Base-by-base conservation (phyloP, 1,140 invertebrate genomes). In the Leptinotarsa defecta region DNA sequence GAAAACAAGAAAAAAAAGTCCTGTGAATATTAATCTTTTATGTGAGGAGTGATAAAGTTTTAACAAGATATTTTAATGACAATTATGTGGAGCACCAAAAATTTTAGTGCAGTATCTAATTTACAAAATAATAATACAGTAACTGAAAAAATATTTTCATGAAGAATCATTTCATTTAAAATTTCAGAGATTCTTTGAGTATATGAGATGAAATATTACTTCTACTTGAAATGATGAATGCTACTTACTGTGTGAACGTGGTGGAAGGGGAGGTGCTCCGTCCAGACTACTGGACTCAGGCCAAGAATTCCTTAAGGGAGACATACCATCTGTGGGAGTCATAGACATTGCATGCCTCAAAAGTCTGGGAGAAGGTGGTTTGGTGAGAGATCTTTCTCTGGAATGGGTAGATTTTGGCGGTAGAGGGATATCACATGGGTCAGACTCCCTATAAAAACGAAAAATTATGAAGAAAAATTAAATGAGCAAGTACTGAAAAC, bases 261-360 rank as follows among this genome's bases (percentile, higher is more conserved):
- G 90, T 34, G 90, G 90, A 72, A 91, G 79, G 0, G 90, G 90
- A 4, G 90, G 90, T 0, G 90, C 90, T 77, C 88, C 87, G 75
- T 89, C 88, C 3, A 76, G 77, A n/a, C 76, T 82, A 5, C 86
- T 85, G 64, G 86, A 85, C 77, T 91, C 90, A 48, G 89, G 88
- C 90, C 90, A 91, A 0, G 89, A 90, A 74, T 88, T 91, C 48
- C 89, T 84, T 71, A 88, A 77, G 5, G 82, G 83, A 43, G 84
- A 85, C 3, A 82, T 81, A 71, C 86, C 86, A 71, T 88, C 87
- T 0, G 81, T 82, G 68, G 86, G 87, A 64, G 87, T 87, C n/a
- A 81, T 81, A 4, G 87, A 85, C 72, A 88, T 81, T 5, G 88
- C 88, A 80, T 89, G 88, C 49, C 89, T 86, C 11, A 89, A 75